Evolutionary conservation across 2,888 invertebrate species (phyloP).

Genomic region (Automeris io): DNA sequence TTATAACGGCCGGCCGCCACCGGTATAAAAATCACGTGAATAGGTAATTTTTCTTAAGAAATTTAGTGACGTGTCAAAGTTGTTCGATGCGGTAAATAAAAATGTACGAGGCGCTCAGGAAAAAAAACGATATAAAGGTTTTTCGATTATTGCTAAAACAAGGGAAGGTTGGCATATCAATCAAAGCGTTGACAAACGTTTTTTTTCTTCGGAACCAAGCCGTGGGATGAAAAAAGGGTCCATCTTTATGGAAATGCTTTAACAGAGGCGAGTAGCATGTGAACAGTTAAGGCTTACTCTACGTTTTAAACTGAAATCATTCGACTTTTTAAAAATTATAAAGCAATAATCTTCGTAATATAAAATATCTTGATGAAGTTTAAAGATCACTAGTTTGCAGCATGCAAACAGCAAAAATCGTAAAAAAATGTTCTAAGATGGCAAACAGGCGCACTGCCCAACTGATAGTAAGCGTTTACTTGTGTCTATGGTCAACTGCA

Average conservation of each 20-base stretch:
- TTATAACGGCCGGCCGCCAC: conserved; percentile 69
- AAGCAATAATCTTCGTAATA: too few species aligned
- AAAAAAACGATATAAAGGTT: conserved; percentile 50
- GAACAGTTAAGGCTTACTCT: not conserved
- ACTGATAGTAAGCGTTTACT: too few species aligned
- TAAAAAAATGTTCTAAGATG: too few species aligned
- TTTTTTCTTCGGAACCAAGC: conserved; percentile 48
- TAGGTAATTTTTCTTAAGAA: conserved; percentile 70
- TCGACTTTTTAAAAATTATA: too few species aligned
- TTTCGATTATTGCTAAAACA: conserved; percentile 74
- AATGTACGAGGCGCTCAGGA: conserved; percentile 54
- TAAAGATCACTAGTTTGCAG: too few species aligned
- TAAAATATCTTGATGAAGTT: too few species aligned
- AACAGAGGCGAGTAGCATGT: conserved; percentile 35
- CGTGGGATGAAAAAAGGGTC: conserved; percentile 65
- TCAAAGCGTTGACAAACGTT: conserved; percentile 73
- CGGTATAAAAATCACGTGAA: conserved; percentile 65
- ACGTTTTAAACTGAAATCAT: too few species aligned
- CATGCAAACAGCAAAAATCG: too few species aligned
- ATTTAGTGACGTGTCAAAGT: conserved; percentile 76
- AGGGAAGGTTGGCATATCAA: conserved; percentile 73
- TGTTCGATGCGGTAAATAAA: conserved; percentile 71
- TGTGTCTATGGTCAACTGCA: too few species aligned
- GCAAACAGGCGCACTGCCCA: too few species aligned
- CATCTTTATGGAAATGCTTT: conserved; percentile 67